Percentiles rank a stretch among this genome's conserved stretches.
These are phyloP conservation scores for Drosophila bifasciata DNA, from an alignment of 1,140 invertebrate genomes.

Conservation along the genomic window DNA sequence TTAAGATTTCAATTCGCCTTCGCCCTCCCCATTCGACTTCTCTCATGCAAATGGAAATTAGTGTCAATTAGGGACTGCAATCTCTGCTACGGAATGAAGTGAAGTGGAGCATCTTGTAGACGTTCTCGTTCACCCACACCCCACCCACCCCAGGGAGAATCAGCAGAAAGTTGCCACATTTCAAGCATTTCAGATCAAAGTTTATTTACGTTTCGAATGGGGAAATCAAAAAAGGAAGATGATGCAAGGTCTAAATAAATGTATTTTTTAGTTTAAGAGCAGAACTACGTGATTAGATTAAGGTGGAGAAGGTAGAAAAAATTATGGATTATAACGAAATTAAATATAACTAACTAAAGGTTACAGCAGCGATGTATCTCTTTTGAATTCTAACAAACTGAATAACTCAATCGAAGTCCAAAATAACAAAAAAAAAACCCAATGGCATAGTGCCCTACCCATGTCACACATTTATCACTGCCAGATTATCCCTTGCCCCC, in stretches of 20 bases:
- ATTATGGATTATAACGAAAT: too few species aligned
- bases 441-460: too few species aligned
- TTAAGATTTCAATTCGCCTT: slow-evolving; percentile 48
- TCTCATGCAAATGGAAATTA: slow-evolving; percentile 63
- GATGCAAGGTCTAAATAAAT: slow-evolving; percentile 49
- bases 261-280: slow-evolving; percentile 32
- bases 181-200: too few species aligned
- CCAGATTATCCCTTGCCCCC: slow-evolving; percentile 7
- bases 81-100: background rate
- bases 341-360: too few species aligned
- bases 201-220: slow-evolving; percentile 45
- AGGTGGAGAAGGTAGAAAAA: too few species aligned
- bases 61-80: slow-evolving; percentile 53
- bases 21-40: slow-evolving; percentile 1
- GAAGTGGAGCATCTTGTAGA: background rate
- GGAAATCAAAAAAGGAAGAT: slow-evolving; percentile 20
- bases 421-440: too few species aligned
- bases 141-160: too few species aligned
- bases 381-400: too few species aligned
- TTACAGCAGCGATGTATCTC: too few species aligned
- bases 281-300: slow-evolving; percentile 38
- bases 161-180: background rate
- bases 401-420: too few species aligned
- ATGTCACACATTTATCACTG: slow-evolving; percentile 5
- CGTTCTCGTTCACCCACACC: background rate